Evolutionary conservation across 2,797 vertebrate genomes (phyloP).

Genomic region (Anabacerthia variegaticeps): DNA sequence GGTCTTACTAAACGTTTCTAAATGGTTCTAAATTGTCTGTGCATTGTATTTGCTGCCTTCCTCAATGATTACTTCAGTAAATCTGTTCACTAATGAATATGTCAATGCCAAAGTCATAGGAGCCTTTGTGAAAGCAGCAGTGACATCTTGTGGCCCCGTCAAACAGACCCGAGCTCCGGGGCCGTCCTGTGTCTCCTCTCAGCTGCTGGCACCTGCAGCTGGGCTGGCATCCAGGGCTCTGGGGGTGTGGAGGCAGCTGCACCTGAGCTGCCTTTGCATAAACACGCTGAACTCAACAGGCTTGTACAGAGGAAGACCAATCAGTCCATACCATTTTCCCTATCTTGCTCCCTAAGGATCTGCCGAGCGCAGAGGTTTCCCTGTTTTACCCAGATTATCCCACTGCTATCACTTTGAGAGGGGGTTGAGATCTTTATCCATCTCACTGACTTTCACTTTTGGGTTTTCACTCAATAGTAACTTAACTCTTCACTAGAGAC

Average conservation of each 20-base stretch:
- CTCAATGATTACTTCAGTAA: not conserved
- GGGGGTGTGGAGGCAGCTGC: not conserved
- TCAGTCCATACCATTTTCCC: accelerated
- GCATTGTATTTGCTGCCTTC: not conserved
- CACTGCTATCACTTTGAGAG: accelerated
- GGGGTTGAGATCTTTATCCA: accelerated
- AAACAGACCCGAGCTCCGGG: accelerated
- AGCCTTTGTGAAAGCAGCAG: not conserved
- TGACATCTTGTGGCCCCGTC: constrained; percentile 73
- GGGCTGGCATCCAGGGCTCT: not conserved
- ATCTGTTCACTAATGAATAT: accelerated
- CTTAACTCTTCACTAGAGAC: not conserved
- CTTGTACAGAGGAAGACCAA: accelerated
- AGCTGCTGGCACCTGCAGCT: accelerated
- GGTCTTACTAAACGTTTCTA: not conserved
- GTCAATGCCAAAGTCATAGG: not conserved
- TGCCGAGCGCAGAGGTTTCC: not conserved
- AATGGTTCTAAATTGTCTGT: not conserved
- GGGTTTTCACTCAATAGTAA: not conserved
- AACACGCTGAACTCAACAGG: accelerated
- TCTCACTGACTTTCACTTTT: not conserved
- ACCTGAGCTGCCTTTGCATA: not conserved
- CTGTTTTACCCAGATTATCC: not conserved
- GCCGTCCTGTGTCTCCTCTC: accelerated
- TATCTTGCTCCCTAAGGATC: accelerated